Base-by-base conservation (phyloP, 2,888 invertebrate genomes). In the Margaritifera margaritifera region DNA sequence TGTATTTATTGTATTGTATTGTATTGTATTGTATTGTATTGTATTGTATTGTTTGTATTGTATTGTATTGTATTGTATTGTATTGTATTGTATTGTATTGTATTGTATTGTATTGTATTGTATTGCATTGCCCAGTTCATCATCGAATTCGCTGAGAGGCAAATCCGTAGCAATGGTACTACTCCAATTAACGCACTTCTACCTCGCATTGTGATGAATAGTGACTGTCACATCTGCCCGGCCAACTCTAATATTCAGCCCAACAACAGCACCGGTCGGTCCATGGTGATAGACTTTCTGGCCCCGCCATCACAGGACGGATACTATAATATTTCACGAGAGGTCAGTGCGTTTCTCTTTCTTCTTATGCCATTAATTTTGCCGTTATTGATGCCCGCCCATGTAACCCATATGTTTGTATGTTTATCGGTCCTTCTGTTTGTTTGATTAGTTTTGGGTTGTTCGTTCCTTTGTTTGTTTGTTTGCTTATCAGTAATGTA, bases 101-200 rank as follows among this genome's bases (percentile, higher is more conserved):
- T 42, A 42, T 42, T 42, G 42, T 42, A 42, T 42, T 42, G 31
- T 19, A 54, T 54, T 52, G 53, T 53, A 18, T 25, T 15, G 11
- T 31, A 27, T 31, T 25, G 55, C 19, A 50, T 25, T 53, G 25
- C 57, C 6, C 71, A 79, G 79, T 79, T 74, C 62, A 69, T 77
- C 66, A 59, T 77, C 22, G 69, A 77, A 53, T 68, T 57, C 31
- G 72, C 77, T 19, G 75, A 79, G 22, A 62, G 51, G 15, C 79
- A 79, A 55, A 77, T 79, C 63, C 65, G 68, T 27, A 31, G 56
- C 20, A 71, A 69, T 51, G 73, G 71, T 18, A 62, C 66, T 27
- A 75, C 75, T 8, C 79, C 79, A 4, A 61, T 79, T 22, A 79
- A 79, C 62, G 77, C 77, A 20, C 66, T 79, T 6, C 68, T 79